Conservation (phyloP, 2,797 vertebrate genomes). For the Poecilia gillii region DNA sequence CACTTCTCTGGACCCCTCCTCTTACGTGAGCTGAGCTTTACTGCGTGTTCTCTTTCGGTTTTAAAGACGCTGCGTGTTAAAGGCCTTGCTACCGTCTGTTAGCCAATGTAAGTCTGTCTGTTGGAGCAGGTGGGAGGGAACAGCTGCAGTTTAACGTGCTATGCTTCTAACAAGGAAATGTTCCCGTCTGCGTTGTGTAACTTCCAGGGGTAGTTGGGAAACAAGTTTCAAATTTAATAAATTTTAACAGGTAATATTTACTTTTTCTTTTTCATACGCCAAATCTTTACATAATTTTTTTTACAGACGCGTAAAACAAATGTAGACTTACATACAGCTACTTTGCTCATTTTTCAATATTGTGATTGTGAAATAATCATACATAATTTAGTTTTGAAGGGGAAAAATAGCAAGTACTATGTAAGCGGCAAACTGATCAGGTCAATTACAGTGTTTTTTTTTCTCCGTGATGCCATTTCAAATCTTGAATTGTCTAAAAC, state of each 20-base stretch:
- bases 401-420: background rate
- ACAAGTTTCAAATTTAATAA: background rate
- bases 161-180: slow-evolving; percentile 64
- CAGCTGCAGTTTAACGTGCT: slow-evolving; percentile 71
- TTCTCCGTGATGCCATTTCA: background rate
- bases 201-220: background rate
- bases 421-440: background rate
- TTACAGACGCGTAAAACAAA: background rate
- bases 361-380: background rate
- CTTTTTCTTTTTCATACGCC: background rate
- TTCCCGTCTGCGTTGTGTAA: background rate
- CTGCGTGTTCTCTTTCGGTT: slow-evolving; percentile 14
- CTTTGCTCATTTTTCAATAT: background rate
- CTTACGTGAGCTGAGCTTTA: background rate
- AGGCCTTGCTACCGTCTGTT: slow-evolving; percentile 71
- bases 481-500: background rate
- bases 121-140: slow-evolving; percentile 74
- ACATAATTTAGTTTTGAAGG: background rate
- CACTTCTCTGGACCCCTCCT: background rate
- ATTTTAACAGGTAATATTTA: background rate
- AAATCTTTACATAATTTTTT: background rate
- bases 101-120: slow-evolving; percentile 57
- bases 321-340: background rate
- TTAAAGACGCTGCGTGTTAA: slow-evolving; percentile 61
- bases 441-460: background rate